phyloP scores from a whole-genome alignment of 2,113 vertebrate genomes.

The Chaetorhynchus papuensis region DNA sequence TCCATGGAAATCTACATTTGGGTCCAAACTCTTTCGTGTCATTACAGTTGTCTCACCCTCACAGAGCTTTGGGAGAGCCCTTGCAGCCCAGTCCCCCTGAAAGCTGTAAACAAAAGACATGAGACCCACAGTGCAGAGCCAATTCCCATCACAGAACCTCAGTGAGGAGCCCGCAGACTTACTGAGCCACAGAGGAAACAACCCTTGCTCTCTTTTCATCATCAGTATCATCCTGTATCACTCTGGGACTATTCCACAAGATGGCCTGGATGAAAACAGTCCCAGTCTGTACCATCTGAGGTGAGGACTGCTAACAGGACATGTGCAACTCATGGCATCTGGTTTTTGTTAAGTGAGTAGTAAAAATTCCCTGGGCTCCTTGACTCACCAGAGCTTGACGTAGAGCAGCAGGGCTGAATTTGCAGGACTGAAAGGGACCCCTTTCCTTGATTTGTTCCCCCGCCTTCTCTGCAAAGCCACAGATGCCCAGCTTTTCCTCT shows the following conservation, averaged over 20 bases:
- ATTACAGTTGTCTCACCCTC: background rate
- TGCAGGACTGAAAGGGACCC: background rate
- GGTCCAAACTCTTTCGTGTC: accelerated
- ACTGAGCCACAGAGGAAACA: accelerated
- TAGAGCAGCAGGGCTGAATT: background rate
- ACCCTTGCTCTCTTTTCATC: background rate
- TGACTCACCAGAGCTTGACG: background rate
- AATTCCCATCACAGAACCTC: accelerated
- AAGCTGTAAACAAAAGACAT: background rate
- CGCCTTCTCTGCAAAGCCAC: background rate
- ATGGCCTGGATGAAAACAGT: background rate
- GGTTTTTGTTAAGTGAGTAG: constrained; percentile 2
- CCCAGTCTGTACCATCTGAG: background rate
- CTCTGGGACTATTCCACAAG: background rate
- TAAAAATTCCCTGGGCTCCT: constrained; percentile 12
- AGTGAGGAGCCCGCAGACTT: background rate
- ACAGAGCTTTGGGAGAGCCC: background rate
- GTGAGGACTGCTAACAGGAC: background rate
- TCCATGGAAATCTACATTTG: background rate
- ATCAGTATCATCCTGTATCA: accelerated
- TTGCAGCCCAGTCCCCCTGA: background rate
- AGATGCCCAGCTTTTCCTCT: background rate
- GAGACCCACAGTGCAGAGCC: background rate
- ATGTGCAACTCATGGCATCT: background rate
- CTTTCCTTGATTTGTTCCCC: background rate